phyloP scores from a whole-genome alignment of 2,797 vertebrate species.

The Sebastes trivittatus region DNA sequence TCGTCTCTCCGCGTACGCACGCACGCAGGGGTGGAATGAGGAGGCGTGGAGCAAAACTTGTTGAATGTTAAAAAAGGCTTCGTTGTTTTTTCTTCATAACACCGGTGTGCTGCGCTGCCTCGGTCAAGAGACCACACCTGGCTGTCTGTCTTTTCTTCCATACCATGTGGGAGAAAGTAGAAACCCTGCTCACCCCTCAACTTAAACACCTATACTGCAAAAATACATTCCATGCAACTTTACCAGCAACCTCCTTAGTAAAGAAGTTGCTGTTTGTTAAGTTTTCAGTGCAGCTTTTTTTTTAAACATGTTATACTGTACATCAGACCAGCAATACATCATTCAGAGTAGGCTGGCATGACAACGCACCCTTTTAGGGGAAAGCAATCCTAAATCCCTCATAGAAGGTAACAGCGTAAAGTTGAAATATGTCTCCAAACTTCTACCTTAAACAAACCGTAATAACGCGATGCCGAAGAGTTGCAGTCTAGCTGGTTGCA shows the following conservation, averaged over 20 bases:
- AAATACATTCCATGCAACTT: neutral
- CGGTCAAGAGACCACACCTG: constrained; percentile 41
- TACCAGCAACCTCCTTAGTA: neutral
- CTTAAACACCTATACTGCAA: neutral
- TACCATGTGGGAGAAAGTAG: constrained; percentile 16
- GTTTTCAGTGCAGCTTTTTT: neutral
- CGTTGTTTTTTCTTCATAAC: constrained; percentile 42
- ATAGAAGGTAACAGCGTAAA: too few relatives aligned
- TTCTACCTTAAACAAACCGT: too few relatives aligned
- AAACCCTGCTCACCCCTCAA: too few relatives aligned
- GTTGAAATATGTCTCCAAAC: too few relatives aligned
- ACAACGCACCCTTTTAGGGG: too few relatives aligned
- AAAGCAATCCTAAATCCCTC: accelerated
- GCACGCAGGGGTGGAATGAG: constrained; percentile 51
- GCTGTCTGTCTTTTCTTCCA: constrained; percentile 3
- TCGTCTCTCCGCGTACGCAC: constrained; percentile 15
- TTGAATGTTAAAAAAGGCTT: constrained; percentile 70
- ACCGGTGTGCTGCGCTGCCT: neutral
- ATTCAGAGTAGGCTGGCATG: too few relatives aligned
- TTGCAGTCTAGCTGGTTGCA: too few relatives aligned
- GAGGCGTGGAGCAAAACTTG: constrained; percentile 63
- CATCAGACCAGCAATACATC: too few relatives aligned
- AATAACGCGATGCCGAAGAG: too few relatives aligned
- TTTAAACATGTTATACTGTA: neutral
- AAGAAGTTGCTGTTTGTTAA: neutral